These are phyloP conservation scores for Seriola dumerili DNA, from an alignment of 2,113 vertebrate genomes.

Conservation along the genomic window DNA sequence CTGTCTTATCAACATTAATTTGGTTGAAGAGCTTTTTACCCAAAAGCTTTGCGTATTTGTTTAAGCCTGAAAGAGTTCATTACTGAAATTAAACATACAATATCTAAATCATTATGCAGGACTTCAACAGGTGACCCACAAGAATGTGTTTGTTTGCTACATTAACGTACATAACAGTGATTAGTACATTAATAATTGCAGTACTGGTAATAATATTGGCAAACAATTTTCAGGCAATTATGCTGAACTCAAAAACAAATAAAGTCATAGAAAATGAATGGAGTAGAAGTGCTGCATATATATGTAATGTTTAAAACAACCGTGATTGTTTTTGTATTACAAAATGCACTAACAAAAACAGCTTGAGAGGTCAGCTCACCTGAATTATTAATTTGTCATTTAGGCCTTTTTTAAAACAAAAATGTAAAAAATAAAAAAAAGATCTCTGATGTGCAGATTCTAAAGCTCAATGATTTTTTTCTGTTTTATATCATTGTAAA, in stretches of 20 bases:
- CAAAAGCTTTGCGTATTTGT: slow-evolving; percentile 26
- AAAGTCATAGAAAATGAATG: not conserved
- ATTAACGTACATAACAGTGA: slow-evolving; percentile 9
- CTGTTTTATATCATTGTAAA: no score
- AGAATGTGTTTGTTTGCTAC: slow-evolving; percentile 1
- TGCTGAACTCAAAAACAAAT: not conserved
- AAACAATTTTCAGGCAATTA: not conserved
- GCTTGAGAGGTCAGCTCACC: no score
- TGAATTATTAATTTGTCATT: no score
- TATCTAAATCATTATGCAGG: slow-evolving; percentile 26
- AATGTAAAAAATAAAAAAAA: no score
- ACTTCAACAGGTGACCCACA: not conserved
- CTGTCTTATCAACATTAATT: slow-evolving; percentile 41
- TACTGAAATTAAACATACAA: slow-evolving; percentile 34
- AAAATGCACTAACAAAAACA: no score
- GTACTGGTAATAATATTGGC: not conserved
- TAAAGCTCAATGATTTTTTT: no score
- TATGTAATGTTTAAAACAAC: not conserved
- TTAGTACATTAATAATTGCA: not conserved
- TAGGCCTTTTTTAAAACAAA: no score
- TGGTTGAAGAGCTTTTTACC: slow-evolving; percentile 23
- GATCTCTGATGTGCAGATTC: no score
- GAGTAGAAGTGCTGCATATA: not conserved
- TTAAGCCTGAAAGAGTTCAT: slow-evolving; percentile 19
- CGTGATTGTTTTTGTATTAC: not conserved